Evolutionary conservation across 2,888 invertebrate genomes (phyloP).

Genomic region (Gibbula magus): DNA sequence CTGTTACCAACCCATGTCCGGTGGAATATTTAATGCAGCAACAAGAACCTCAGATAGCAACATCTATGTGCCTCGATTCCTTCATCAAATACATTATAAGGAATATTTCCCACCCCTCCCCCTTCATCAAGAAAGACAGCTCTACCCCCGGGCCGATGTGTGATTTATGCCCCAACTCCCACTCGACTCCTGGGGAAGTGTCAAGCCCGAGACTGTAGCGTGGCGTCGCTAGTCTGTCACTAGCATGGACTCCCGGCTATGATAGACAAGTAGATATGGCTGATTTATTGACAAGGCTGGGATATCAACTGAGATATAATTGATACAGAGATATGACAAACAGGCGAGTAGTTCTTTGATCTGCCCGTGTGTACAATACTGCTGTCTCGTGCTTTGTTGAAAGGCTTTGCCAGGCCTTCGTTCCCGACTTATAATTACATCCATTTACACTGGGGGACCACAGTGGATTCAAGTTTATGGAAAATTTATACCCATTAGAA

Average conservation of each 20-base stretch:
- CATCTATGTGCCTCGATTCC: no score
- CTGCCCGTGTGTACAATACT: not conserved
- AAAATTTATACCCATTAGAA: constrained; percentile 1
- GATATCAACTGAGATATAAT: constrained; percentile 1
- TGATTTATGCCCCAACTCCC: not conserved
- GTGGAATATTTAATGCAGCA: no score
- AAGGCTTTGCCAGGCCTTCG: not conserved
- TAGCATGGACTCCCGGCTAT: not conserved
- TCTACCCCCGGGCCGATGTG: not conserved
- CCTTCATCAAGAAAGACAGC: no score
- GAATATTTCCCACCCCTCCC: no score
- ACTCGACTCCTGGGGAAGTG: not conserved
- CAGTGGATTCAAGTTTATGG: not conserved
- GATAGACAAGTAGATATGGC: constrained; percentile 8
- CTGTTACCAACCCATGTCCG: no score
- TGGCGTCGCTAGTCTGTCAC: not conserved
- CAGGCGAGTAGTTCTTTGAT: not conserved
- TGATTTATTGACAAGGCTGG: not conserved
- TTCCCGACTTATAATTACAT: not conserved
- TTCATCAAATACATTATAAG: no score
- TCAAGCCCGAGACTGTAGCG: not conserved
- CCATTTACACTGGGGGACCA: not conserved
- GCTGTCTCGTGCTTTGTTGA: not conserved
- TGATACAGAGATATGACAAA: constrained; percentile 3
- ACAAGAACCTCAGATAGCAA: no score